Evolutionary conservation across 2,113 vertebrate genomes (phyloP).

Genomic region (Chitala chitala): DNA sequence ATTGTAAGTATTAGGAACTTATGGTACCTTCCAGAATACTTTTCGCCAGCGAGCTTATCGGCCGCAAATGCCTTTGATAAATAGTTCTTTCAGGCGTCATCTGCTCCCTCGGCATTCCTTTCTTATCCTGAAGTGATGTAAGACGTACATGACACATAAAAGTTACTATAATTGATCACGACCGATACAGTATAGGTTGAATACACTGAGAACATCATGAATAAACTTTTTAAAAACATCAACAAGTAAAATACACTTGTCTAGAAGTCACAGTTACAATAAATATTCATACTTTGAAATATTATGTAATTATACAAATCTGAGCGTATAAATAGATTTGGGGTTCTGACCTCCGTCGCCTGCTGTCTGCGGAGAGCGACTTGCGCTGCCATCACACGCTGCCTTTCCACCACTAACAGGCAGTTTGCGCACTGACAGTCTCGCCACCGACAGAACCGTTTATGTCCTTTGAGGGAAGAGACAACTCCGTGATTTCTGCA

Average conservation of each 20-base stretch:
- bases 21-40: conserved; percentile 90
- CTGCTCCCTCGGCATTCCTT: conserved; percentile 82
- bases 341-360: conserved; percentile 83
- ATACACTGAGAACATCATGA: too few relatives aligned
- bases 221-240: too few relatives aligned
- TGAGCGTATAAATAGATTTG: too few relatives aligned
- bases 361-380: conserved; percentile 93
- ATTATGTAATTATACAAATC: too few relatives aligned
- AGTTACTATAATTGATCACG: not conserved
- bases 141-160: not conserved
- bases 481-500: conserved; percentile 97
- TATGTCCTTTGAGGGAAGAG: conserved; percentile 96
- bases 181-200: too few relatives aligned
- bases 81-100: conserved; percentile 76
- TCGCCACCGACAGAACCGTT: conserved; percentile 94
- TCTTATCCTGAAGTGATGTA: conserved; percentile 77
- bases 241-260: too few relatives aligned
- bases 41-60: conserved; percentile 89
- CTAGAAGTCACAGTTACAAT: too few relatives aligned
- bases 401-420: conserved; percentile 92
- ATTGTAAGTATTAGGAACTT: not conserved
- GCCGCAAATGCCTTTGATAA: conserved; percentile 84
- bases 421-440: conserved; percentile 98
- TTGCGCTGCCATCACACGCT: conserved; percentile 97
- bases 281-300: too few relatives aligned